Evolutionary conservation across 2,113 vertebrate species (phyloP).

Genomic region (Artemisiospiza belli): DNA sequence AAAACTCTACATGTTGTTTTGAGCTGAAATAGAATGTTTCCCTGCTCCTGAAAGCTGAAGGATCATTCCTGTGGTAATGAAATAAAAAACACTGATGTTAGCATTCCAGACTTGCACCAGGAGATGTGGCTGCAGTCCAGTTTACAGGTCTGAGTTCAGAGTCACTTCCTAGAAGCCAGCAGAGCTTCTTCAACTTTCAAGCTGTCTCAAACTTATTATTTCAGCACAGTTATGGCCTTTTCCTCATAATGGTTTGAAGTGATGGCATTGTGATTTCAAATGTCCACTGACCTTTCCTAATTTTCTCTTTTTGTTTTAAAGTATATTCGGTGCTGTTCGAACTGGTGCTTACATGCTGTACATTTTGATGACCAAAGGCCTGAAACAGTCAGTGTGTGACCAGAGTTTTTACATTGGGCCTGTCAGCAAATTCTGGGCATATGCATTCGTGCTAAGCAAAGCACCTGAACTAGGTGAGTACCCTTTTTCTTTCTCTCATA

Average conservation of each 20-base stretch:
- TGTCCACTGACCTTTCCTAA: slow-evolving; percentile 31
- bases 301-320: slow-evolving; percentile 71
- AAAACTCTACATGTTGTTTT: neutral
- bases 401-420: slow-evolving; percentile 99
- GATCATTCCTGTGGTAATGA: neutral
- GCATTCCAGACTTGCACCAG: neutral
- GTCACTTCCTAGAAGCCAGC: neutral
- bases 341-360: slow-evolving; percentile 97
- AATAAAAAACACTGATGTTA: neutral
- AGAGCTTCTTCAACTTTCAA: neutral
- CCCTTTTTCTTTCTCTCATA: neutral
- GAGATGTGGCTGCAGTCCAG: neutral
- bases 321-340: slow-evolving; percentile 98
- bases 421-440: slow-evolving; percentile 99
- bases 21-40: neutral
- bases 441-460: slow-evolving; percentile 98
- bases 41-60: neutral
- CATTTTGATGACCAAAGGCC: slow-evolving; percentile 97
- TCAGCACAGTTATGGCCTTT: neutral
- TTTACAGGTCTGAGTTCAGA: neutral
- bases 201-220: neutral
- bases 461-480: slow-evolving; percentile 96
- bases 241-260: neutral
- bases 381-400: slow-evolving; percentile 98
- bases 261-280: neutral